phyloP scores from a whole-genome alignment of 2,113 vertebrate genomes.

The Lichenostomus cassidix region DNA sequence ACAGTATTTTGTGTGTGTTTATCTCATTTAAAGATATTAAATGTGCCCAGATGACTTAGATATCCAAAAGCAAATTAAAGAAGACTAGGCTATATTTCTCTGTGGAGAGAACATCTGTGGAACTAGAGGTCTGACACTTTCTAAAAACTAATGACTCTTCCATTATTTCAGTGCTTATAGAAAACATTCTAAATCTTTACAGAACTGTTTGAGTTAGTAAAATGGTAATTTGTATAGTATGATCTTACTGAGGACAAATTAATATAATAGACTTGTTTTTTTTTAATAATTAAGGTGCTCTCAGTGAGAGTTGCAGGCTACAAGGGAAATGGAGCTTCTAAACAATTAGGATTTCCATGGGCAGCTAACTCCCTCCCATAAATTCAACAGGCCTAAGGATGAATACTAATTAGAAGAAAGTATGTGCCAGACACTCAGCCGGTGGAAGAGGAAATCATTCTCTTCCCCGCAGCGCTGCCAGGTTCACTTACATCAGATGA shows the following conservation, averaged over 20 bases:
- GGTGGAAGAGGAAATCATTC: slow-evolving; percentile 5
- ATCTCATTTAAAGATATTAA: not conserved
- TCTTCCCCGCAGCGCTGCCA: slow-evolving; percentile 21
- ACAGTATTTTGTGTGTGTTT: not conserved
- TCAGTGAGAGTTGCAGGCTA: not conserved
- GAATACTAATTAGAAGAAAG: slow-evolving; percentile 33
- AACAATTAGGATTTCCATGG: not conserved
- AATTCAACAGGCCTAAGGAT: slow-evolving; percentile 7
- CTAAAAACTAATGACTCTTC: not conserved
- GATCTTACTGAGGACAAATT: not conserved
- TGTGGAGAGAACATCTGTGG: not conserved
- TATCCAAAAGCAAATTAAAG: not conserved
- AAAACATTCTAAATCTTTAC: not conserved
- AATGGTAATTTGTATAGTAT: not conserved
- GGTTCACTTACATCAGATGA: not conserved
- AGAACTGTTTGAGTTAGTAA: not conserved
- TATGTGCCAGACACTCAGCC: slow-evolving; percentile 21
- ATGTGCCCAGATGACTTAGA: not conserved
- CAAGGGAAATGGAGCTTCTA: not conserved
- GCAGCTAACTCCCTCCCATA: not conserved
- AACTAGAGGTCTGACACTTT: not conserved
- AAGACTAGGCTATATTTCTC: not conserved
- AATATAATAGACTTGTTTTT: not conserved
- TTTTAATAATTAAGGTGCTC: not conserved
- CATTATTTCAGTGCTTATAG: not conserved